Base-by-base conservation (phyloP, 23 tunicate genomes). In the Styela clava region DNA sequence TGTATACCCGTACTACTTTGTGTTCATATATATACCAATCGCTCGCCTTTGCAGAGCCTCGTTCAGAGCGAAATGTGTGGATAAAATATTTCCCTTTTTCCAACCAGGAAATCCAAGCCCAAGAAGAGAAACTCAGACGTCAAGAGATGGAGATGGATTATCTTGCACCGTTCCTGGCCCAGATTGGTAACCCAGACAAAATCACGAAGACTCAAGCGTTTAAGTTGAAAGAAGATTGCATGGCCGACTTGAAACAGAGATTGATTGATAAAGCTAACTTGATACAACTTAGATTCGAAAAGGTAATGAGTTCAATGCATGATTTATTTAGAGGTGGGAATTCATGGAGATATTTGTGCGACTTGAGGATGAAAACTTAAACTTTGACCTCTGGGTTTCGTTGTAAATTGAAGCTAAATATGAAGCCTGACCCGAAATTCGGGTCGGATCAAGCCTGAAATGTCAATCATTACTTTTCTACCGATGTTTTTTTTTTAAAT, bases 101-200 rank as follows among this genome's bases (percentile, higher is more conserved):
- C 61, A 21, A 16, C 21, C 84, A 93, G 98, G 98, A 93, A 56
- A 83, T 86, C 19, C 82, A 81, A 31, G 98, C 98, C 22, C 74
- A 84, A 73, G 97, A 91, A 64, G 99, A 96, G 73, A 85, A 83
- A 44, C 63, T 84, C 21, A 76, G 97, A 28, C 70, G 89, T 27
- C 94, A 96, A 72, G 99, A 96, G 34, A 91, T 85, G 94, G 99
- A 96, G 84, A 96, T 96, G 99, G 99, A 96, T 83, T 96, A 96
- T 70, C 52, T 96, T 73, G 99, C 97, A 71, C 99, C 99, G 1
- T 96, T 96, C 88, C 85, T 96, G 25, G 97, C 97, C 62, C 99
- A 96, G 82, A 91, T 96, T 63, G 97, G 97, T 25, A 84, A 84
- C 68, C 99, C 99, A 36, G 89, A 87, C 29, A 87, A 84, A 32